Percentiles rank a stretch among this genome's conserved stretches.
Conservation (phyloP, 2,888 invertebrate species). For the Cheiracanthium punctorium region DNA sequence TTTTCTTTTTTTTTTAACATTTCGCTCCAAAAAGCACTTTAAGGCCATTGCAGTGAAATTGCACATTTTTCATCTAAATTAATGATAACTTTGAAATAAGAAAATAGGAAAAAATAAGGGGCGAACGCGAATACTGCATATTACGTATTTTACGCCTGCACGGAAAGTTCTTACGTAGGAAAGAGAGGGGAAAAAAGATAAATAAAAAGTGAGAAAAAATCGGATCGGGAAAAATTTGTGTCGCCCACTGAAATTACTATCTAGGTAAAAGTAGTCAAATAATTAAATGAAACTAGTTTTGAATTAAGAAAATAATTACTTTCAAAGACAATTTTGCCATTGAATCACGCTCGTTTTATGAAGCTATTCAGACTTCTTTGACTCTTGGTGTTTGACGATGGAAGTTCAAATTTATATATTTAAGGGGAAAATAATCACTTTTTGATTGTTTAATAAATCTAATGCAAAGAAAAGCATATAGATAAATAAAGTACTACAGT, state of each 20-base stretch:
- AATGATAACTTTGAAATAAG: constrained; percentile 68
- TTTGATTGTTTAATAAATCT: too few species aligned
- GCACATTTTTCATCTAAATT: constrained; percentile 70
- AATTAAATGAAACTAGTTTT: constrained; percentile 63
- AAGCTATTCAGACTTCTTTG: neutral
- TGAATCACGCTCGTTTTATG: constrained; percentile 27
- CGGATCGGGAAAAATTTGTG: constrained; percentile 53
- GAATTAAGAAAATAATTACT: constrained; percentile 65
- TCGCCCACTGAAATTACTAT: constrained; percentile 59
- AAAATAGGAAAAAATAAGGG: constrained; percentile 56
- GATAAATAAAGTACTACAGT: too few species aligned
- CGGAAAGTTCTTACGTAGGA: constrained; percentile 37
- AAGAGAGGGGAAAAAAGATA: constrained; percentile 23
- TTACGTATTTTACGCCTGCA: constrained; percentile 64
- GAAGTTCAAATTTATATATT: neutral
- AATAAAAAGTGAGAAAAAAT: constrained; percentile 24
- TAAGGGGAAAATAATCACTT: too few species aligned
- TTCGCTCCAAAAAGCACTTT: constrained; percentile 61
- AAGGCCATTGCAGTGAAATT: constrained; percentile 56
- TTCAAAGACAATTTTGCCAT: constrained; percentile 23
- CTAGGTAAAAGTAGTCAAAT: constrained; percentile 50
- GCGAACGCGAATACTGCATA: constrained; percentile 47
- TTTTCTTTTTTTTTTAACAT: constrained; percentile 54
- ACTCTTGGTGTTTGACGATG: neutral
- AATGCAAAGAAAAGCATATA: too few species aligned